Evolutionary conservation across 2,888 invertebrate species (phyloP), one percentile per base, ranked within the genome.

Genomic region (Drosophila parthenogenetica): DNA sequence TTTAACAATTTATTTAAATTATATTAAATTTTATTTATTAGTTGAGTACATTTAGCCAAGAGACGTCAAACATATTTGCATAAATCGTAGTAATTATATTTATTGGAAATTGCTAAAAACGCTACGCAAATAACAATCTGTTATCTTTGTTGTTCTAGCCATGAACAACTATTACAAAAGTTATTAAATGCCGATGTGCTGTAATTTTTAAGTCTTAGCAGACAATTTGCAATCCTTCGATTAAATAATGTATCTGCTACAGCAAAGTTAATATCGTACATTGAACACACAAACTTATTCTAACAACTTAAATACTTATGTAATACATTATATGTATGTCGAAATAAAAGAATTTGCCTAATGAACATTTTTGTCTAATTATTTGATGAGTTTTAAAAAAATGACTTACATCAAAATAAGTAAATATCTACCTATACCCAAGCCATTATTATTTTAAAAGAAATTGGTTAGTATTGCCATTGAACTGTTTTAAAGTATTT

Each of bases 11-110:
- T 69, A 79, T 72, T 77, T 77, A 58, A 64, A 46, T 22, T 55
- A 55, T 29, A 32, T 48, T 69, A 51, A 45, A 45, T 29, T 13
- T 35, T 64, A 77, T 35, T 43, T 49, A 46, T 11, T 59, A 50
- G 55, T 39, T 55, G 69, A 59, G 11, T 42, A 69, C 46, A 65
- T 51, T 62, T 85, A 82, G 86, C 69, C 60, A 85, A 79, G 58
- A 71, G 55, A 69, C 8, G n/a, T 63, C 58, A 48, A 69, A 59
- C 51, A 59, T 55, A 68, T 55, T 68, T 77, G 72, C 67, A 68
- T 37, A 19, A 57, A 35, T 39, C 64, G 40, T 75, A 70, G 60
- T 48, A 57, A 57, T 60, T 62, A 43, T 73, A 69, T 77, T 73
- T 73, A 73, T 64, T 77, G 77, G 49, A 69, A 59, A 60, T 42